phyloP scores from a whole-genome alignment of 2,113 vertebrate species.

The Columba livia region DNA sequence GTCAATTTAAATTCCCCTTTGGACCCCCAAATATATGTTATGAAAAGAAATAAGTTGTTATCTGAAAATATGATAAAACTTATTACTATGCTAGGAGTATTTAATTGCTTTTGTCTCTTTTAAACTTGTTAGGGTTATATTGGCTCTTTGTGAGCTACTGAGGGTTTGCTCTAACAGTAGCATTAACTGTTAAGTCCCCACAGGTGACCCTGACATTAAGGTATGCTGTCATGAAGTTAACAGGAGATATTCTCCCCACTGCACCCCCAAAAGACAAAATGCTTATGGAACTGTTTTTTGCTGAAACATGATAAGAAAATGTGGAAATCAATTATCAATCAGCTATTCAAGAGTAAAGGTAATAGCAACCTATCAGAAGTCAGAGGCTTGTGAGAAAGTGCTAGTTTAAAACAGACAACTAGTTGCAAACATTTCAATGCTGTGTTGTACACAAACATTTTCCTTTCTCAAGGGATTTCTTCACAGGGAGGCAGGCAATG shows the following conservation, averaged over 20 bases:
- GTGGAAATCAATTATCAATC: not conserved
- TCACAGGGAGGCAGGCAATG: not conserved
- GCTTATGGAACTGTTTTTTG: not conserved
- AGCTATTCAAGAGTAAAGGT: not conserved
- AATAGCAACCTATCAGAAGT: not conserved
- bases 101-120: not conserved
- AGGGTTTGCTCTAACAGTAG: not conserved
- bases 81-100: not conserved
- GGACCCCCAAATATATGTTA: not conserved
- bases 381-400: not conserved
- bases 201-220: not conserved
- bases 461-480: not conserved
- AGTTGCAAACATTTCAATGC: not conserved
- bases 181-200: not conserved
- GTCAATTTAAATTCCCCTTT: not conserved
- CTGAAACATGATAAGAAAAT: not conserved
- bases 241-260: not conserved
- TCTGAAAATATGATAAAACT: not conserved
- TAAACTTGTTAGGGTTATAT: not conserved
- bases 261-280: fast-evolving
- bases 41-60: not conserved
- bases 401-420: not conserved
- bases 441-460: not conserved
- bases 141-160: not conserved
- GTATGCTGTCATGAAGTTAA: not conserved